A percentile compares a stretch with the other conserved stretches of the same genome.
Conservation (phyloP, 35 echinoderm and acorn worm species). For the Anneissia japonica region DNA sequence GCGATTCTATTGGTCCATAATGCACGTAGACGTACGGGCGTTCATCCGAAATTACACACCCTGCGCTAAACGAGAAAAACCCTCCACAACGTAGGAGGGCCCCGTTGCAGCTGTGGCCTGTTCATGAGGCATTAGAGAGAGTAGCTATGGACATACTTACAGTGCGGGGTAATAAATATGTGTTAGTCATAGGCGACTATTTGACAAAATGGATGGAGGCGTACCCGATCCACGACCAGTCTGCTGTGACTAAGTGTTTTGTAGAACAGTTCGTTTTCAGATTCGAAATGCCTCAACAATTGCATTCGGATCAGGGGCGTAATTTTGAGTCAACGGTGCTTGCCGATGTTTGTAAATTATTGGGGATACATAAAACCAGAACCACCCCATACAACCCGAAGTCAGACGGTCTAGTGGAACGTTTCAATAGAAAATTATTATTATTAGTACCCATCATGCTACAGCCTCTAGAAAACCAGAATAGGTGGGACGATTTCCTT, state of each 20-base stretch:
- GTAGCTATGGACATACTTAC: constrained; percentile 66
- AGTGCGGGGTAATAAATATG: constrained; percentile 40
- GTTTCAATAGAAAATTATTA: constrained; percentile 34
- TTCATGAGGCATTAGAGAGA: constrained; percentile 25
- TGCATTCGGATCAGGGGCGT: constrained; percentile 40
- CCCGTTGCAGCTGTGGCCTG: constrained; percentile 14
- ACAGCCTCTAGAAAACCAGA: too few species aligned
- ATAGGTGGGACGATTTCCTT: constrained; percentile 27
- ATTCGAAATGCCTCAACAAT: constrained; percentile 27
- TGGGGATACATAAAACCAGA: constrained; percentile 28
- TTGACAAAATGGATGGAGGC: constrained; percentile 73
- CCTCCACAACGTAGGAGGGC: constrained; percentile 8
- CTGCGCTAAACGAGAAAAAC: constrained; percentile 22
- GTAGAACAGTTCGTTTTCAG: constrained; percentile 42
- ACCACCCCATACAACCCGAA: constrained; percentile 32
- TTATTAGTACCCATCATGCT: too few species aligned
- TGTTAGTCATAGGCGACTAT: constrained; percentile 64
- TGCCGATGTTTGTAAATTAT: constrained; percentile 21
- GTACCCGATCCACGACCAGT: constrained; percentile 37
- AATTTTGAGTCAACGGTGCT: constrained; percentile 43
- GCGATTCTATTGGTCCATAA: constrained; percentile 37
- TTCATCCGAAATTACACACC: constrained; percentile 9
- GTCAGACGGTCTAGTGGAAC: constrained; percentile 49
- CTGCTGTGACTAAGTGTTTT: constrained; percentile 18
- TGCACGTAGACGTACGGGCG: constrained; percentile 22